Evolutionary conservation across 2,888 invertebrate genomes (phyloP).

Genomic region (Celastrina argiolus): DNA sequence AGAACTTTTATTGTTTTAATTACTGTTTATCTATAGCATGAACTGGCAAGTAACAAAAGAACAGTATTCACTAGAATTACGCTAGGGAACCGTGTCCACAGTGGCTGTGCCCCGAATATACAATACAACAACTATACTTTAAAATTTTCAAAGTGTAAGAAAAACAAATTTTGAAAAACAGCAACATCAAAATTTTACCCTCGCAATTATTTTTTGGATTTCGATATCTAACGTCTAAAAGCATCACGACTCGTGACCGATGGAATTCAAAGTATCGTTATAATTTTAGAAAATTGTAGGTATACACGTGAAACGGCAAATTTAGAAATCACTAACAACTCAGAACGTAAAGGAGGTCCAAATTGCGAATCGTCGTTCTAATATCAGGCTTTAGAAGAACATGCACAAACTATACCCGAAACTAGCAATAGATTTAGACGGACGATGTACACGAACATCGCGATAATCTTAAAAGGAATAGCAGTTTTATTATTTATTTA

Average conservation of each 20-base stretch:
- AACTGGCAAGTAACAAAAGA: conserved; percentile 74
- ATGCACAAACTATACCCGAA: conserved; percentile 20
- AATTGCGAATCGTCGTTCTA: conserved; percentile 8
- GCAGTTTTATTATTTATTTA: conserved; percentile 20
- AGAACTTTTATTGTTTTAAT: conserved; percentile 76
- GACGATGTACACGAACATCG: conserved; percentile 14
- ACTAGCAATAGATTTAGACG: conserved; percentile 15
- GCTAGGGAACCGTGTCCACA: conserved; percentile 68
- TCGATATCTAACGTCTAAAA: conserved; percentile 57
- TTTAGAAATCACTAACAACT: conserved; percentile 48
- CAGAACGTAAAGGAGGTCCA: conserved; percentile 42
- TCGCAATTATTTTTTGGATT: conserved; percentile 49
- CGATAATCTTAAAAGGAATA: conserved; percentile 7
- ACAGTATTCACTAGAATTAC: conserved; percentile 69
- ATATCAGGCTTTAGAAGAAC: conserved; percentile 19
- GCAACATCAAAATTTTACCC: conserved; percentile 54
- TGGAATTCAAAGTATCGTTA: conserved; percentile 42
- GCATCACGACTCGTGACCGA: conserved; percentile 52
- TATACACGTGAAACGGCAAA: conserved; percentile 48
- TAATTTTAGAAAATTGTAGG: conserved; percentile 51
- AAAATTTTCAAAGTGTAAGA: conserved; percentile 30
- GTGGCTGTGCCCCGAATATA: conserved; percentile 59
- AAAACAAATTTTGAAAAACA: conserved; percentile 43
- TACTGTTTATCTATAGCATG: conserved; percentile 77
- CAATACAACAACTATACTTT: conserved; percentile 50